These are phyloP conservation scores for Melanophora roralis DNA, from an alignment of 2,888 invertebrate genomes.

Conservation along the genomic window DNA sequence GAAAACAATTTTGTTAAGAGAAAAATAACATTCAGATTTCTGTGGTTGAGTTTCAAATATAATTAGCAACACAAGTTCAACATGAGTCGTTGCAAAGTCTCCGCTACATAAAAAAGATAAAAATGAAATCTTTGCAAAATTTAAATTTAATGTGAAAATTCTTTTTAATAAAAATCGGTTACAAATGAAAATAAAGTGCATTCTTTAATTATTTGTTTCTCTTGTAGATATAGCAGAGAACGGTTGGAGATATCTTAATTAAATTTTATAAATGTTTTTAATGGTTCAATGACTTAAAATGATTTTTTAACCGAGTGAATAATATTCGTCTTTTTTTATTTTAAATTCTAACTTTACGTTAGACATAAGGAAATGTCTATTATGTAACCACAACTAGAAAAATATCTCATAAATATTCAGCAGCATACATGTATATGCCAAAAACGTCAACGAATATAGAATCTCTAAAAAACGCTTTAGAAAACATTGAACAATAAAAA, in stretches of 20 bases:
- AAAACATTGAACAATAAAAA: not conserved
- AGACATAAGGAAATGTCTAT: too few species aligned
- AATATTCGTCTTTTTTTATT: too few species aligned
- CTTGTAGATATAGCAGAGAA: too few species aligned
- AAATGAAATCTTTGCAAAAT: not conserved
- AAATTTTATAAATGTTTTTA: too few species aligned
- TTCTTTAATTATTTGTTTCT: too few species aligned
- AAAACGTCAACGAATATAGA: not conserved
- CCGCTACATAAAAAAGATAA: not conserved
- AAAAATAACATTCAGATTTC: constrained; percentile 30
- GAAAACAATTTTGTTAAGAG: not conserved
- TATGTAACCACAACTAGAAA: not conserved
- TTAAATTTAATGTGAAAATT: not conserved
- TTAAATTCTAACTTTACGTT: too few species aligned
- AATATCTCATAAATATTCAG: constrained; percentile 6
- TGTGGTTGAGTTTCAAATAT: constrained; percentile 32
- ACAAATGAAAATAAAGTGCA: not conserved
- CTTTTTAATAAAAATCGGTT: not conserved
- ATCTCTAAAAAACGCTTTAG: too few species aligned
- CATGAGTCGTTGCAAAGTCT: constrained; percentile 29
- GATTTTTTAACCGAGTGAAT: too few species aligned
- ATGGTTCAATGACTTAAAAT: too few species aligned
- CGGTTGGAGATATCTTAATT: too few species aligned
- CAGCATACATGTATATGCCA: constrained; percentile 8
- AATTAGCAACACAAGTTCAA: constrained; percentile 56